Percentiles rank a stretch among this genome's conserved stretches.
These are phyloP conservation scores for Dasyurus viverrinus DNA, from an alignment of 2,113 vertebrate species.

Conservation along the genomic window DNA sequence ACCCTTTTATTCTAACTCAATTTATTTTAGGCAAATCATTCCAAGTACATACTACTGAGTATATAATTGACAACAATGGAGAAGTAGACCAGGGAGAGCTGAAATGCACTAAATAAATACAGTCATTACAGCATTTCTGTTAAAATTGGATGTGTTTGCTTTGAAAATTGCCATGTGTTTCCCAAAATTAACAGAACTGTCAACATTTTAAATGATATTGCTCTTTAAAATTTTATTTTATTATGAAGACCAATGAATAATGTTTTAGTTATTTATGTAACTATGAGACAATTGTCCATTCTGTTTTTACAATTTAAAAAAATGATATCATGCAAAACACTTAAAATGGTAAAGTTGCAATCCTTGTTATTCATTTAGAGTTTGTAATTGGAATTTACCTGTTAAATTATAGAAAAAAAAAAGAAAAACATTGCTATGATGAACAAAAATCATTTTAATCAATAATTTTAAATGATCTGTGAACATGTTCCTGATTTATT, in stretches of 20 bases:
- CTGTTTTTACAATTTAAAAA: not conserved
- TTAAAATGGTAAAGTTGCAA: not conserved
- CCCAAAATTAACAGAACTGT: not conserved
- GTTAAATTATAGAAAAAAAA: not conserved
- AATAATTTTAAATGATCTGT: not conserved
- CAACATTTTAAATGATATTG: not conserved
- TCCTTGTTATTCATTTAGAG: not conserved
- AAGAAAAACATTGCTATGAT: not conserved
- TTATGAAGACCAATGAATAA: not conserved
- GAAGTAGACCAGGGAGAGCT: slow-evolving; percentile 54
- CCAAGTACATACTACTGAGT: slow-evolving; percentile 38
- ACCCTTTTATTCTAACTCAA: slow-evolving; percentile 33
- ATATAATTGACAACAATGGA: slow-evolving; percentile 63
- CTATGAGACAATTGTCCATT: fast-evolving
- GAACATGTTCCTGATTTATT: not conserved
- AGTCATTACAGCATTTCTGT: slow-evolving; percentile 29
- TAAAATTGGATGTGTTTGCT: not conserved
- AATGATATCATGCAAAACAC: not conserved
- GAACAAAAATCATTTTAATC: no score
- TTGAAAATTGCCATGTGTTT: not conserved
- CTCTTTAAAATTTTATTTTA: not conserved
- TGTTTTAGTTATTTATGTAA: not conserved
- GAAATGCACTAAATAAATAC: slow-evolving; percentile 60
- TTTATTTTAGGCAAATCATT: slow-evolving; percentile 69
- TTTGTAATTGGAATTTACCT: not conserved